Evolutionary conservation across 30 jellyfish, hydroid and myxozoan species (phyloP).

Genomic region (Aurelia sp.): DNA sequence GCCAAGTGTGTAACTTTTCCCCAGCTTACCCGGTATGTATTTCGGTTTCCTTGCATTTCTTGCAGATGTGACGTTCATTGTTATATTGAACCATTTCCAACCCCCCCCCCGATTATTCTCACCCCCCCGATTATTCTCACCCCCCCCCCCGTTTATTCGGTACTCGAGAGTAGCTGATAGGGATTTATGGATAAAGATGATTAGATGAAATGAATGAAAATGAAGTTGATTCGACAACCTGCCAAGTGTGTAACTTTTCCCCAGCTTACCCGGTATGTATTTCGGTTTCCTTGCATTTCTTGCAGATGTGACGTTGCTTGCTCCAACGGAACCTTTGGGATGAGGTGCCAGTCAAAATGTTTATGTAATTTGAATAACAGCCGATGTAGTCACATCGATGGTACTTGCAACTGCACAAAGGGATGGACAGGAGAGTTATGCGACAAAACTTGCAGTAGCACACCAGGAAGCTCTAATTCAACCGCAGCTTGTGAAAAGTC

Average conservation of each 20-base stretch:
- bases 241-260: no score
- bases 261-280: no score
- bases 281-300: neutral
- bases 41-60: neutral
- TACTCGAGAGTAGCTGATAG: no score
- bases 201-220: no score
- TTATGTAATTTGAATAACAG: conserved; percentile 52
- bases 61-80: conserved; percentile 46
- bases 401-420: conserved; percentile 54
- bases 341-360: conserved; percentile 36
- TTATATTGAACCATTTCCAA: no score
- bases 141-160: no score
- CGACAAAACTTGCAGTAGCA: conserved; percentile 37
- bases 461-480: conserved; percentile 10
- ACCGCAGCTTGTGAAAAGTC: conserved; percentile 57
- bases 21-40: no score
- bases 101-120: no score
- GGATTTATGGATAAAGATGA: no score
- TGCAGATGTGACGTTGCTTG: conserved; percentile 54
- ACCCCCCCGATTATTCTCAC: no score
- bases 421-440: conserved; percentile 68
- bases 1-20: no score
- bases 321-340: conserved; percentile 54
- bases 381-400: conserved; percentile 28
- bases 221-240: no score